Percentiles rank a stretch among this genome's conserved stretches.
These are phyloP conservation scores for Phylloscopus collybita DNA, from an alignment of 2,797 vertebrate species.

Conservation along the genomic window DNA sequence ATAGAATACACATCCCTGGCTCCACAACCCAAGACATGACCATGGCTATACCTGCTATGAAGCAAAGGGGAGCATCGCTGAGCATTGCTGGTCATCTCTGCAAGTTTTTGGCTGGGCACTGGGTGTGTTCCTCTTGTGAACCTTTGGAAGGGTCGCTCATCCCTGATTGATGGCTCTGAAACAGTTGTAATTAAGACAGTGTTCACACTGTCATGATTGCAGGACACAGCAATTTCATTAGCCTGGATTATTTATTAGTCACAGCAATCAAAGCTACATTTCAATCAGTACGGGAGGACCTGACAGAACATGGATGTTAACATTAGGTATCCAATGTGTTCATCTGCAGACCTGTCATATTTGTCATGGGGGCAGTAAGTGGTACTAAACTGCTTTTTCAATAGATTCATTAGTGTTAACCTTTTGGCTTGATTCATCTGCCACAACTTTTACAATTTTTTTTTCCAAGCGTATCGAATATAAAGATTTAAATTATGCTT, in stretches of 20 bases:
- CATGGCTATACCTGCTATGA: rapidly evolving
- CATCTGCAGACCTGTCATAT: conserved; percentile 62
- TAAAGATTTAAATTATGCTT: conserved; percentile 25
- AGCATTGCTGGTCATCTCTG: background rate
- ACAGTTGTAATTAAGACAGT: background rate
- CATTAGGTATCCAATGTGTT: background rate
- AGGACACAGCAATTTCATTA: background rate
- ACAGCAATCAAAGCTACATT: conserved; percentile 2
- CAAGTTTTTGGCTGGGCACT: background rate
- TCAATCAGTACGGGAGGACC: background rate
- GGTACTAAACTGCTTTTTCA: conserved; percentile 61
- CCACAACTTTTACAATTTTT: background rate
- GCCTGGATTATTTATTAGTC: conserved; percentile 3
- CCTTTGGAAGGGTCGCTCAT: background rate
- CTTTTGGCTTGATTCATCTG: conserved; percentile 5
- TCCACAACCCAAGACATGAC: too few species aligned
- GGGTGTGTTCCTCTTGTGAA: background rate
- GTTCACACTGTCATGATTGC: background rate
- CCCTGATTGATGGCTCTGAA: background rate
- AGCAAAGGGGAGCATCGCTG: background rate
- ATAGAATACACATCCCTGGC: too few species aligned
- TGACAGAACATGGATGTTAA: conserved; percentile 45
- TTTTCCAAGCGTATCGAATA: background rate
- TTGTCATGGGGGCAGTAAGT: conserved; percentile 53
- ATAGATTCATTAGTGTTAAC: conserved; percentile 49